Base-by-base conservation (phyloP, 2,888 invertebrate species). In the Trichogramma dendrolimi region DNA sequence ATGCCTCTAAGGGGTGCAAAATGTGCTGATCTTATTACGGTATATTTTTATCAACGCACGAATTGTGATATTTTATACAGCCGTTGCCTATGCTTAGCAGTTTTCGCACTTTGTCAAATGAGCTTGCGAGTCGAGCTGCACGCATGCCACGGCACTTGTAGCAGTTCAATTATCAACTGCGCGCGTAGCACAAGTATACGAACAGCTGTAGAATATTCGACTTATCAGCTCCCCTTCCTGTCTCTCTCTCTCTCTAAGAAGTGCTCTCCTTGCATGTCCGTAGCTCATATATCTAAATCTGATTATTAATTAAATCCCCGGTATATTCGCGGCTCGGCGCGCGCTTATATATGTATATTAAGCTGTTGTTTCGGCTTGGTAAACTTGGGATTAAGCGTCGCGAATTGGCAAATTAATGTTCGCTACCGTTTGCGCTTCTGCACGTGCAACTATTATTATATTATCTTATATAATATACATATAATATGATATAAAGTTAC, bases 231-330 rank as follows among this genome's bases (percentile, higher is more conserved):
- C 14, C 14, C 14, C 14, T 14, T 14, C 54, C 66, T 53, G 63
- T 65, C 66, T 72, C 73, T 73, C 68, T 72, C 68, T 72, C 69
- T 71, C 70, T 47, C 72, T 72, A 73, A 73, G 73, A 73, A 72
- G 70, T 71, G 41, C 42, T n/a, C 69, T 65, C 58, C 60, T 62
- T 53, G 55, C 56, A 56, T 55, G 63, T 48, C 40, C 56, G 46
- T 55, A 27, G 56, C 60, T 69, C 72, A 68, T 73, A 71, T 71
- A 74, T 76, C 73, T 73, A 72, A 73, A 72, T 74, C 70, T 69
- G 73, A 75, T 77, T 76, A 77, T 76, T 76, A 77, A 77, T 77
- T 77, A 76, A 76, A 75, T 77, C 74, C 73, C 69, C 72, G 70
- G 69, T 14, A 14, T 14, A 14, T 14, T 10, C 49, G 53, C 42